phyloP scores from a whole-genome alignment of 2,888 invertebrate genomes.

The Chrysolina americana region DNA sequence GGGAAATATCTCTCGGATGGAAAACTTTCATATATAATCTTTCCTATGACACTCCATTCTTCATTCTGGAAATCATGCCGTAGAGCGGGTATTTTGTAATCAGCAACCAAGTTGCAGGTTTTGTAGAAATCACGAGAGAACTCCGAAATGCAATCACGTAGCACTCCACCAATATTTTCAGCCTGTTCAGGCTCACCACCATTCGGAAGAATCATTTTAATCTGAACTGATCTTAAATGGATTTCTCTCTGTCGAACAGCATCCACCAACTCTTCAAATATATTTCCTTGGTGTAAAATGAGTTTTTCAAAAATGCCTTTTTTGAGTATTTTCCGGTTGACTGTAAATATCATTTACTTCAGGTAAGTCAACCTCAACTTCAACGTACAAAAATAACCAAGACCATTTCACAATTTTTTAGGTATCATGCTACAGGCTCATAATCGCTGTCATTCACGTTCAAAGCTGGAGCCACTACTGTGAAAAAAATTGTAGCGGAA shows the following conservation, averaged over 20 bases:
- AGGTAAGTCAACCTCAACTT: too few relatives aligned
- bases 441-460: too few relatives aligned
- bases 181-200: conserved; percentile 25
- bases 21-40: conserved; percentile 38
- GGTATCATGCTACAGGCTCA: too few relatives aligned
- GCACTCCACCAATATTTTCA: conserved; percentile 34
- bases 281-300: neutral
- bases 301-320: conserved; percentile 3
- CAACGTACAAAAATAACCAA: too few relatives aligned
- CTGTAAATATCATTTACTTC: conserved; percentile 6
- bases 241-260: conserved; percentile 7
- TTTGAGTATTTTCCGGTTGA: neutral
- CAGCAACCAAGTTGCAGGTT: conserved; percentile 39
- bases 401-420: too few relatives aligned
- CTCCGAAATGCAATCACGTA: conserved; percentile 39
- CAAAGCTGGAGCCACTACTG: too few relatives aligned
- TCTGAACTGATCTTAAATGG: conserved; percentile 21
- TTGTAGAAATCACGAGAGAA: conserved; percentile 41
- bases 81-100: conserved; percentile 38
- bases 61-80: conserved; percentile 37
- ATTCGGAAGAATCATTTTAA: conserved; percentile 41
- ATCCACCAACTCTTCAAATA: conserved; percentile 4
- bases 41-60: conserved; percentile 38
- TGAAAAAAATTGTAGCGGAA: too few relatives aligned
- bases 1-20: conserved; percentile 37